Evolutionary conservation across 1,140 invertebrate genomes (phyloP).

Genomic region (Matsumurasca onukii): DNA sequence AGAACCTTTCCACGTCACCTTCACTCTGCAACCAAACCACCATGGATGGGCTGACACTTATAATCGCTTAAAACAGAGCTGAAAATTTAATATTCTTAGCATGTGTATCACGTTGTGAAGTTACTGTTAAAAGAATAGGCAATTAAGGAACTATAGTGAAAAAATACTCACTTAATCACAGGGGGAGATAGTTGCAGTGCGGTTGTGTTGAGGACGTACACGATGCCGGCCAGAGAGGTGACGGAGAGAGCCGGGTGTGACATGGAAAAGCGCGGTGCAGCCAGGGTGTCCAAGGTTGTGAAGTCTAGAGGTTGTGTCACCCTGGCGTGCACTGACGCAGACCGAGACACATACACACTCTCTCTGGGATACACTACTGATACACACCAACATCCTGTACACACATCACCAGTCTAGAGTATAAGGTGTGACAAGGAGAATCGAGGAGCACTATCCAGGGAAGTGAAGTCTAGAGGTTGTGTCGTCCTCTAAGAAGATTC

Average conservation of each 20-base stretch:
- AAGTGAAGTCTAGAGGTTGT: too few relatives aligned
- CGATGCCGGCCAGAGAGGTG: background rate
- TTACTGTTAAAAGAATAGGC: too few relatives aligned
- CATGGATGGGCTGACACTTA: background rate
- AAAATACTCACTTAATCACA: background rate
- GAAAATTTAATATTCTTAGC: too few relatives aligned
- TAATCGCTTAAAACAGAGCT: too few relatives aligned
- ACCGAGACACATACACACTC: background rate
- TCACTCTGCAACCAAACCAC: background rate
- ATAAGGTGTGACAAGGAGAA: too few relatives aligned
- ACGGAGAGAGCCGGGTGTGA: background rate
- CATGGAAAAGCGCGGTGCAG: background rate
- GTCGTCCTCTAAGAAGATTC: too few relatives aligned
- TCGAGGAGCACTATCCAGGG: too few relatives aligned
- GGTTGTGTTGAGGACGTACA: background rate
- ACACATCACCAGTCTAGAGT: too few relatives aligned
- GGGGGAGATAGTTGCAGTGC: background rate
- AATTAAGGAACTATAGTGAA: too few relatives aligned
- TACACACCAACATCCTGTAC: too few relatives aligned
- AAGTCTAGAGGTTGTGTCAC: background rate
- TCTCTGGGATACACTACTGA: background rate
- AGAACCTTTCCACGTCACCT: background rate
- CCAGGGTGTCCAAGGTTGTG: background rate
- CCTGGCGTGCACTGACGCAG: slow-evolving; percentile 11
- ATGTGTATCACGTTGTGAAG: too few relatives aligned